These are phyloP conservation scores for Calliphora vicina DNA, from an alignment of 1,140 invertebrate species.

Conservation along the genomic window DNA sequence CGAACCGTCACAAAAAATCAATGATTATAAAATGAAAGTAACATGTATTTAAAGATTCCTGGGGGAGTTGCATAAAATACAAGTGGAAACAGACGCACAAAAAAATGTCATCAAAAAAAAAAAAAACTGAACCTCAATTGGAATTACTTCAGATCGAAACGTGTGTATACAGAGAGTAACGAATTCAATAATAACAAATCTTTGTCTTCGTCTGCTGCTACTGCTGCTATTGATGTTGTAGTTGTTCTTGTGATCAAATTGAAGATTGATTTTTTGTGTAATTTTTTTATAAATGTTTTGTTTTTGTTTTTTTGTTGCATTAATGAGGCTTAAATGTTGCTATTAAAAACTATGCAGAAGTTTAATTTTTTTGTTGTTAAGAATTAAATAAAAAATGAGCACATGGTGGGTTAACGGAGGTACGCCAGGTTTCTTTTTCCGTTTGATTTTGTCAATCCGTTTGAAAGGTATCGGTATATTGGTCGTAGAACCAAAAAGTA, in stretches of 20 bases:
- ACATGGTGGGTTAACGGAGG: background rate
- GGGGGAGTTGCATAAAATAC: constrained; percentile 29
- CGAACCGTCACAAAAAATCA: constrained; percentile 19
- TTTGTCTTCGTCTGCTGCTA: background rate
- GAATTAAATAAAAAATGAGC: background rate
- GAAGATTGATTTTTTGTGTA: background rate
- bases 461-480: no score
- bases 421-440: no score
- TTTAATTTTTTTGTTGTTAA: constrained; percentile 2
- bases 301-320: constrained; percentile 18
- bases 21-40: constrained; percentile 28
- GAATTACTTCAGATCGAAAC: background rate
- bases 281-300: background rate
- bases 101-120: background rate
- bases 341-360: constrained; percentile 29
- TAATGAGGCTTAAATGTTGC: constrained; percentile 34
- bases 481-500: no score
- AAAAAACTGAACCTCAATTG: background rate
- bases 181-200: background rate
- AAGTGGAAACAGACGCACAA: background rate
- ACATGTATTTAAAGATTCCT: constrained; percentile 32
- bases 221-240: no score
- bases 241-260: background rate
- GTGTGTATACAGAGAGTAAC: background rate
- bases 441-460: no score